Evolutionary conservation across 2,888 invertebrate species (phyloP).

Genomic region (Ashinkailepas kermadecensis): DNA sequence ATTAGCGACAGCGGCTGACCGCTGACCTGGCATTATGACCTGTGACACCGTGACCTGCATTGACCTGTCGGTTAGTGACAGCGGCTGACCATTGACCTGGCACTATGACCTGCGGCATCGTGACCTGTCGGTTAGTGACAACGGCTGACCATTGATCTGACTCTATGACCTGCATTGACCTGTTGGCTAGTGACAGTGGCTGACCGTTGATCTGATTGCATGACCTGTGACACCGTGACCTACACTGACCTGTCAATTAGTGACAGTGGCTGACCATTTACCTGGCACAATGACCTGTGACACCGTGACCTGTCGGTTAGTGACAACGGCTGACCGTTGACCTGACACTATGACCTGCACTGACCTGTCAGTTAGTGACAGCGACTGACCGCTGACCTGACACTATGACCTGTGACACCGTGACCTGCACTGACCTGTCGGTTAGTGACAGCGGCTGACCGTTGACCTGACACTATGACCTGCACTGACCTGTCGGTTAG

Average conservation of each 20-base stretch:
- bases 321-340: slow-evolving; percentile 59
- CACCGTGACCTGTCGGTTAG: slow-evolving; percentile 47
- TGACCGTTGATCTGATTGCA: slow-evolving; percentile 64
- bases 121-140: slow-evolving; percentile 52
- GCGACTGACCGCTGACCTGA: slow-evolving; percentile 61
- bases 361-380: slow-evolving; percentile 52
- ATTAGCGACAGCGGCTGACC: slow-evolving; percentile 57
- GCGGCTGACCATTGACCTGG: slow-evolving; percentile 64
- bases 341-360: slow-evolving; percentile 58
- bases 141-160: slow-evolving; percentile 64
- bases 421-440: slow-evolving; percentile 41
- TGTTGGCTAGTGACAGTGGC: slow-evolving; percentile 56
- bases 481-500: slow-evolving; percentile 47
- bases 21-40: slow-evolving; percentile 55
- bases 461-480: too few species aligned
- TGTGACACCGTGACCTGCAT: too few species aligned
- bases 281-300: too few species aligned
- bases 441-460: slow-evolving; percentile 53
- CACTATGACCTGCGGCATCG: slow-evolving; percentile 46
- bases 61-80: slow-evolving; percentile 52
- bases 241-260: slow-evolving; percentile 48
- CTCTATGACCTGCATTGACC: slow-evolving; percentile 46
- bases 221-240: slow-evolving; percentile 47
- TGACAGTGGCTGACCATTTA: slow-evolving; percentile 48
- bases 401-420: too few species aligned